Evolutionary conservation across 2,113 vertebrate genomes (phyloP), one percentile per base, ranked within the genome.

Genomic region (Pitta sordida): DNA sequence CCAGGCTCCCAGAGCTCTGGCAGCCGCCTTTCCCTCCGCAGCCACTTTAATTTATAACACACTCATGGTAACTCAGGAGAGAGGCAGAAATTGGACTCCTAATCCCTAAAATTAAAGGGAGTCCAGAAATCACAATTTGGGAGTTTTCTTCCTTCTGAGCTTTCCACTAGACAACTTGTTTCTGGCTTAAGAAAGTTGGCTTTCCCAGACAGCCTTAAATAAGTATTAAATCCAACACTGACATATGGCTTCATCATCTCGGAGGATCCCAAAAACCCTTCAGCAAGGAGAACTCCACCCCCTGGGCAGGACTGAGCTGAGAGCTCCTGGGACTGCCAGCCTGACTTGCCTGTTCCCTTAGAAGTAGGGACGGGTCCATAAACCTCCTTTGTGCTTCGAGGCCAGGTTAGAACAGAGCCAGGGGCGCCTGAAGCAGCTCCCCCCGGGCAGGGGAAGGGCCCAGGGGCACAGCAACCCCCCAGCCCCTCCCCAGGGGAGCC

Each of bases 301-400:
- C 81, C 77, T 1, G 60, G 73, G 67, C 77, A 60, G n/a, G 46
- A 41, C 32, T 2, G 3, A 64, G 67, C 7, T 16, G 19, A 3
- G 44, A 26, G 27, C 53, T 75, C 30, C 8, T 5, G 51, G 64
- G 16, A 43, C 67, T 34, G 8, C 59, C 49, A 7, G 34, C 74
- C 53, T 2, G 2, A 0, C 39, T 22, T 19, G n/a, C 20, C 69
- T 43, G 27, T 14, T 9, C 1, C 0, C 74, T 60, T 7, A 12
- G 19, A 30, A 36, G 55, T 0, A 10, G 69, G 24, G n/a, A 10
- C 49, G 24, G 43, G 5, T 41, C 46, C 30, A 13, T 2, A 22
- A 74, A 32, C 39, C 48, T 12, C 73, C 69, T 1, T 32, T 16
- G 10, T 1, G 18, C 56, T 23, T 6, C 69, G n/a, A 13, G 70